These are phyloP conservation scores for Enteromius viviparus DNA, from an alignment of 2,797 vertebrate genomes.

Conservation along the genomic window DNA sequence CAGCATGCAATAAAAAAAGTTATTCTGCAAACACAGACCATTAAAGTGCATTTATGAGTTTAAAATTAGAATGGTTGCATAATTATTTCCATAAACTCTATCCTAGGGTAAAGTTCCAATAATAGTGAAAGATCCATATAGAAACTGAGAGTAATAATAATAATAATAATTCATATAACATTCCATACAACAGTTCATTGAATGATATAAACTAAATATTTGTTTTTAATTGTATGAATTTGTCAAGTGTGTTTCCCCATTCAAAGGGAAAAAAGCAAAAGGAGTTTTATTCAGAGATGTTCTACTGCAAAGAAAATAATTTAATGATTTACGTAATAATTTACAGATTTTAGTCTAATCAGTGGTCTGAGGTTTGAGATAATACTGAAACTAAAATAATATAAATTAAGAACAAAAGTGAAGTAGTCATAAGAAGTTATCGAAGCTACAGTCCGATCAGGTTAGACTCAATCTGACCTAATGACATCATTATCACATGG, in stretches of 20 bases:
- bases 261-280: background rate
- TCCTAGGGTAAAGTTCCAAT: background rate
- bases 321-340: background rate
- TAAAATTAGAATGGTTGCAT: background rate
- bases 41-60: background rate
- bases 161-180: background rate
- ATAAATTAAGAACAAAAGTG: background rate
- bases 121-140: background rate
- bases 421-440: background rate
- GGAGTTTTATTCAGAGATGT: background rate
- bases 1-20: background rate
- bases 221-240: background rate
- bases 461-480: no score
- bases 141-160: background rate
- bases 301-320: background rate
- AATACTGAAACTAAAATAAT: background rate
- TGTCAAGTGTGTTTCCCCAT: background rate
- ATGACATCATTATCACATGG: no score
- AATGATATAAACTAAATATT: background rate
- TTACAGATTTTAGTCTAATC: background rate
- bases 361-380: background rate
- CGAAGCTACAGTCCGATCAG: no score
- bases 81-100: constrained; percentile 5
- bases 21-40: constrained; percentile 13
- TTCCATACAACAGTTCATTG: background rate